Conservation (phyloP, 2,797 vertebrate species). For the Ctenopoma kingsleyae region DNA sequence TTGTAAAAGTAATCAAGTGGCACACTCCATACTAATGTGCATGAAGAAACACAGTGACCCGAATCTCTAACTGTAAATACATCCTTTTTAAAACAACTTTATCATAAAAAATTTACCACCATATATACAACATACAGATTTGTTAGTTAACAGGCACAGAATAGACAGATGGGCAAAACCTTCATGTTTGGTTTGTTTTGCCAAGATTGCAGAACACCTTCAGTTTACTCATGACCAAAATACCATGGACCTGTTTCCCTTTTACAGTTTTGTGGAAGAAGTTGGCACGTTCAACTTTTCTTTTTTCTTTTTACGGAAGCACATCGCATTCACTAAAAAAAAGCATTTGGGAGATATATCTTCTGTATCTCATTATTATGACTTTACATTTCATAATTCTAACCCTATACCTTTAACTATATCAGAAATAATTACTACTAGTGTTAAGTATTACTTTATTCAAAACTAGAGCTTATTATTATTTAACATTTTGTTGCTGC, state of each 20-base stretch:
- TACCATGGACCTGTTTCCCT: slow-evolving; percentile 49
- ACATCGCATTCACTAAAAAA: slow-evolving; percentile 54
- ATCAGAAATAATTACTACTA: background rate
- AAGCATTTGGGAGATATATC: fast-evolving
- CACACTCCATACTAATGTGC: background rate
- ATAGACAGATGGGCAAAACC: background rate
- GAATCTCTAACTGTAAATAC: background rate
- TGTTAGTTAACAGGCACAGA: background rate
- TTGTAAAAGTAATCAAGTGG: background rate
- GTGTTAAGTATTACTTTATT: background rate
- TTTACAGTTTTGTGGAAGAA: slow-evolving; percentile 55
- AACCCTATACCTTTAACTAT: background rate
- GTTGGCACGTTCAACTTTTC: slow-evolving; percentile 64
- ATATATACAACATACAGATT: too few relatives aligned
- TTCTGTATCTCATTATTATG: background rate
- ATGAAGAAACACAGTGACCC: background rate
- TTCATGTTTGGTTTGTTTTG: slow-evolving; percentile 35
- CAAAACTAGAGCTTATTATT: background rate
- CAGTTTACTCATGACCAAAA: slow-evolving; percentile 83
- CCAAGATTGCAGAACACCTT: slow-evolving; percentile 52
- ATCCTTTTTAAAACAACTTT: background rate
- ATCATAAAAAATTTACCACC: too few relatives aligned
- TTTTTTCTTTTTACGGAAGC: slow-evolving; percentile 17
- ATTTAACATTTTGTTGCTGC: background rate
- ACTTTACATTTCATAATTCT: background rate